phyloP scores from a whole-genome alignment of 2,113 vertebrate species.

The Vireo altiloquus region DNA sequence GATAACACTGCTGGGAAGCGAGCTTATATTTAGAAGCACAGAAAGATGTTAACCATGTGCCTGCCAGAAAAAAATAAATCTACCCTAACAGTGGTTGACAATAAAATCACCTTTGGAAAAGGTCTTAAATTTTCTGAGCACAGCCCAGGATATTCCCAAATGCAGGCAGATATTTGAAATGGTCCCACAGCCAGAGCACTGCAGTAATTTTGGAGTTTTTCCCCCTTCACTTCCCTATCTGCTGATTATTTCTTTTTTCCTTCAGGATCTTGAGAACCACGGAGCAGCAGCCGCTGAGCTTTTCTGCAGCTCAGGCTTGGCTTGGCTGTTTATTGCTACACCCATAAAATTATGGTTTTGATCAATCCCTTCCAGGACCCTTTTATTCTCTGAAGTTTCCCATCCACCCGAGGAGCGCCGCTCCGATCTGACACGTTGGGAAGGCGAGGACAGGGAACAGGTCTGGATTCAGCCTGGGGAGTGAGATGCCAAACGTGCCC shows the following conservation, averaged over 20 bases:
- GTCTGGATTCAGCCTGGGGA: background rate
- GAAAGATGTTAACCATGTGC: constrained; percentile 62
- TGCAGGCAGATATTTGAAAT: constrained; percentile 56
- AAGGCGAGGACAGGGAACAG: rapidly evolving
- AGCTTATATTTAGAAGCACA: constrained; percentile 65
- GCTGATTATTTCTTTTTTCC: background rate
- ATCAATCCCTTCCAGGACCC: constrained; percentile 19
- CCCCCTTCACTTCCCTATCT: background rate
- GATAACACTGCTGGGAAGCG: constrained; percentile 8
- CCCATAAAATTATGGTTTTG: constrained; percentile 12
- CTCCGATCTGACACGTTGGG: background rate
- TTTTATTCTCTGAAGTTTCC: background rate
- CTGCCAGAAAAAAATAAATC: constrained; percentile 41
- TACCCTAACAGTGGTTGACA: constrained; percentile 22
- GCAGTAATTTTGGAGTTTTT: background rate
- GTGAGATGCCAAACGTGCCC: background rate
- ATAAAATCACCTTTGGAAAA: constrained; percentile 60
- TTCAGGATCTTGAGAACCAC: background rate
- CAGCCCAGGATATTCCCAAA: constrained; percentile 33
- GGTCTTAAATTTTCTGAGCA: constrained; percentile 38
- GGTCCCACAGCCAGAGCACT: constrained; percentile 30
- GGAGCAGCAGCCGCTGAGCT: background rate
- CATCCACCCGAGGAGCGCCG: background rate
- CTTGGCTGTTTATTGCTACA: background rate
- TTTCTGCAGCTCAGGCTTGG: background rate